Evolutionary conservation across 1,140 invertebrate species (phyloP), one percentile per base, ranked within the genome.

Genomic region (Sweltsa coloradensis): DNA sequence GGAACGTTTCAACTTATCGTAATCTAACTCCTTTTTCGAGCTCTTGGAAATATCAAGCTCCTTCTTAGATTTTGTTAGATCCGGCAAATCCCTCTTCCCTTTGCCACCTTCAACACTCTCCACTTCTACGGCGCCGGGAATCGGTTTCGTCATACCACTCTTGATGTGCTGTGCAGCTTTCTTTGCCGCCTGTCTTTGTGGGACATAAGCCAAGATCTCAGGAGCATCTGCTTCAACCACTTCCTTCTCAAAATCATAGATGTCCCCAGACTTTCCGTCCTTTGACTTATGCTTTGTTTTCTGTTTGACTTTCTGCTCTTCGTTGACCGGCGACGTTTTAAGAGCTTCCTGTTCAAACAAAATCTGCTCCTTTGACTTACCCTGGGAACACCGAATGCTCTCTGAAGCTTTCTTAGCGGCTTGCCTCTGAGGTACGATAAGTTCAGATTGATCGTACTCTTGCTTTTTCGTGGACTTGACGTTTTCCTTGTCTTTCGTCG

Each of bases 321-420:
- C 51, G 22, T 18, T 49, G 13, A 21, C 39, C 50, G 37, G 44
- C 47, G 54, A 49, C 60, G 60, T 54, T 62, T 63, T 43, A 47
- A 41, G 5, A 7, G 26, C 49, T 49, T 59, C 47, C 47, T 47
- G 55, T 45, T 57, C 53, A 39, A 42, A 39, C 5, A 49, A 40
- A 47, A 41, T 50, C n/a, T 44, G 31, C 34, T 55, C 52, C 44
- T 45, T 48, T 7, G 45, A 40, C 34, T 23, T 43, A 19, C 49
- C 45, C 25, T 67, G 63, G 18, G 64, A 60, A 6, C 60, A 53
- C 14, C 66, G 79, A 74, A 90, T 81, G 58, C 85, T 89, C 64
- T 90, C 89, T 2, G 85, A 85, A 2, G 87, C 87, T 61, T 91
- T 90, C 58, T 90, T 91, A 14, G 89, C 88, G 18, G 89, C 88